Evolutionary conservation across 2,797 vertebrate genomes (phyloP).

Genomic region (Chelidonichthys spinosus): DNA sequence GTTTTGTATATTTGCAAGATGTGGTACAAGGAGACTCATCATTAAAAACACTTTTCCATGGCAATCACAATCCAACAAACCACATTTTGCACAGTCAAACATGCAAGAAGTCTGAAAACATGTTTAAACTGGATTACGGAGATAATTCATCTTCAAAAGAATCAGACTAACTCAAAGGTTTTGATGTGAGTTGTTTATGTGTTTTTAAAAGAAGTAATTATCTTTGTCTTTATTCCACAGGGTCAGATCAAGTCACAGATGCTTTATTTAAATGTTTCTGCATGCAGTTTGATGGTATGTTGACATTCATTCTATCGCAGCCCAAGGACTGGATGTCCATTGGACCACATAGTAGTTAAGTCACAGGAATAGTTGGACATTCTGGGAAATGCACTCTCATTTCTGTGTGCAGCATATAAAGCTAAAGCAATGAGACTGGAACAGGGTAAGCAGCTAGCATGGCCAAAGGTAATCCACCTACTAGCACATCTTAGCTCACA

Average conservation of each 20-base stretch:
- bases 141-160: neutral
- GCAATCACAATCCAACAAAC: conserved; percentile 7
- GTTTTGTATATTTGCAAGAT: neutral
- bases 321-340: neutral
- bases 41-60: neutral
- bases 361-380: neutral
- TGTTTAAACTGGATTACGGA: neutral
- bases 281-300: neutral
- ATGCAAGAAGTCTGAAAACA: neutral
- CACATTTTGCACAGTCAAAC: neutral
- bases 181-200: conserved; percentile 4
- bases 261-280: neutral
- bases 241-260: neutral
- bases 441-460: neutral
- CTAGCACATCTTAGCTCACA: neutral
- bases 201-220: neutral
- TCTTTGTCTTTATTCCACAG: neutral
- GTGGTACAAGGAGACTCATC: neutral
- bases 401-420: no score
- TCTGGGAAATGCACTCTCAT: neutral
- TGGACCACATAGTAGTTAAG: neutral
- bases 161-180: conserved; percentile 1
- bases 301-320: neutral
- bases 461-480: neutral
- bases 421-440: no score